Evolutionary conservation across 2,797 vertebrate genomes (phyloP).

Genomic region (Centroberyx gerrardi): DNA sequence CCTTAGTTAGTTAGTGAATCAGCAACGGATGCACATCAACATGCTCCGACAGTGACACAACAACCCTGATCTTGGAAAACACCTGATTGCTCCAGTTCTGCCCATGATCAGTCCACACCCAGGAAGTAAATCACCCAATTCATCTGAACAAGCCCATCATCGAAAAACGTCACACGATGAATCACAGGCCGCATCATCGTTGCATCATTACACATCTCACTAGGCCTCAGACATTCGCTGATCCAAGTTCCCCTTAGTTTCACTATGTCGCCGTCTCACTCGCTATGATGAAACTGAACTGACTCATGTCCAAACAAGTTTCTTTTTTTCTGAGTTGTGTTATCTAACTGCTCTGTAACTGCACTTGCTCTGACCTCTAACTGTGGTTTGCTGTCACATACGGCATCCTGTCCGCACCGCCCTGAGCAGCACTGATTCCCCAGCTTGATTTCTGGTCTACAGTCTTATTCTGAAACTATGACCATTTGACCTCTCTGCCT

Average conservation of each 20-base stretch:
- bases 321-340: background rate
- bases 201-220: conserved; percentile 4
- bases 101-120: background rate
- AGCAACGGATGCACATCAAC: conserved; percentile 14
- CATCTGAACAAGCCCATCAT: background rate
- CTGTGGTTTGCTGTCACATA: background rate
- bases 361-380: background rate
- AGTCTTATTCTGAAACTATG: no score
- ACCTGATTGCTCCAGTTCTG: background rate
- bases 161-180: conserved; percentile 4
- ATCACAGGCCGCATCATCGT: conserved; percentile 10
- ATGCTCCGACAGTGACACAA: background rate
- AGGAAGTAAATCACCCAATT: conserved; percentile 22
- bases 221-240: background rate
- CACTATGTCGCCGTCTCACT: background rate
- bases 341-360: background rate
- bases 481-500: no score
- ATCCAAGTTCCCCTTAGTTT: conserved; percentile 17
- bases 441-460: no score
- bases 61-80: conserved; percentile 33
- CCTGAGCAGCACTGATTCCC: background rate
- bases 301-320: background rate
- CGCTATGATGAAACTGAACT: background rate
- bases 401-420: background rate
- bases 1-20: conserved; percentile 14